Percentiles rank a stretch among this genome's conserved stretches.
Evolutionary conservation across 2,888 invertebrate species (phyloP).

Genomic region (Nymphalis c-album): DNA sequence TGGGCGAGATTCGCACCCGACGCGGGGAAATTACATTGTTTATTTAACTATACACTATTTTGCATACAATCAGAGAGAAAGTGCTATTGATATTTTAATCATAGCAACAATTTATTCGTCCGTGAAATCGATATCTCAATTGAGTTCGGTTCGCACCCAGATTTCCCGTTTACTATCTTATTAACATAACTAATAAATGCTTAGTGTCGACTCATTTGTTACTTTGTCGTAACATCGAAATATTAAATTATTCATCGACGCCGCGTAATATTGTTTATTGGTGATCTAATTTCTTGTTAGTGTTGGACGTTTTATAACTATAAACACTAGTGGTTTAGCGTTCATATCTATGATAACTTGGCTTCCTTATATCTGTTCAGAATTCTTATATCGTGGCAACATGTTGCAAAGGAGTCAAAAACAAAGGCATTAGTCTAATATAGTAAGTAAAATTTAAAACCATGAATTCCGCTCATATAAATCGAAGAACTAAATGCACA

Average conservation of each 20-base stretch:
- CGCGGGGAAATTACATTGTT: conserved; percentile 55
- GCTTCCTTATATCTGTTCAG: too few species aligned
- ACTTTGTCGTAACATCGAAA: conserved; percentile 29
- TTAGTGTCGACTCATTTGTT: conserved; percentile 34
- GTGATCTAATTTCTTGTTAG: conserved; percentile 12
- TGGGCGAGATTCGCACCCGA: conserved; percentile 46
- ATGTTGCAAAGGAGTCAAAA: too few species aligned
- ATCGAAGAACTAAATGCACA: too few species aligned
- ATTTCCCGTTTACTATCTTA: conserved; percentile 35
- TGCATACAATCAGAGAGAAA: conserved; percentile 79
- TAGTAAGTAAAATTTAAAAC: too few species aligned
- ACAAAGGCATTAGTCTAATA: too few species aligned
- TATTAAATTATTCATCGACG: conserved; percentile 25
- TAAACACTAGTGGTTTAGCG: background rate
- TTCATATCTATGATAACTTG: background rate
- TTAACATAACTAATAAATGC: conserved; percentile 38
- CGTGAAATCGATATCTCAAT: conserved; percentile 66
- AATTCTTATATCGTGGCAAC: too few species aligned
- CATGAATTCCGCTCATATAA: too few species aligned
- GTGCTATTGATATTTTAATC: conserved; percentile 77
- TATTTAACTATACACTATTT: conserved; percentile 62
- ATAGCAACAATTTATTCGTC: conserved; percentile 57
- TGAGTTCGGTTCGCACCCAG: conserved; percentile 34
- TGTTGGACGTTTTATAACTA: background rate
- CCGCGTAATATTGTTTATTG: conserved; percentile 12